These are phyloP conservation scores for pig (Sus scrofa) DNA, from an alignment of 2,113 vertebrate species.

Conservation along the genomic window DNA sequence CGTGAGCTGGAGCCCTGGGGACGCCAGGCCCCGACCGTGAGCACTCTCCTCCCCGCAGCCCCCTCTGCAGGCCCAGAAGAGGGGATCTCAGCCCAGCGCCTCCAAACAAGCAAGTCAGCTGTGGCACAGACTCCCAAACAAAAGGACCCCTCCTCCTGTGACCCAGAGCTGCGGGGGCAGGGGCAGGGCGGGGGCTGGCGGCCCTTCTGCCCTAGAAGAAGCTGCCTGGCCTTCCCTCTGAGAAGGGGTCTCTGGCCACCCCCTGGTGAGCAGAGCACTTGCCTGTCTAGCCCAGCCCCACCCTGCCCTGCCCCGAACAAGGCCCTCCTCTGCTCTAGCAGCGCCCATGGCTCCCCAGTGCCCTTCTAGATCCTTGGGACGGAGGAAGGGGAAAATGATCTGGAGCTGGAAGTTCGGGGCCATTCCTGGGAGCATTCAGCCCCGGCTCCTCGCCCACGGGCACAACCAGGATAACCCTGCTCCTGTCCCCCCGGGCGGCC, in stretches of 20 bases:
- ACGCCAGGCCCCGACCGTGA: neutral
- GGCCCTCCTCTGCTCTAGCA: neutral
- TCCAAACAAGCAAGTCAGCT: accelerated
- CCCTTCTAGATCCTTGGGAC: neutral
- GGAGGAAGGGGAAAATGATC: neutral
- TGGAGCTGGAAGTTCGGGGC: neutral
- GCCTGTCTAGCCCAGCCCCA: neutral
- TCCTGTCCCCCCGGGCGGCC: neutral
- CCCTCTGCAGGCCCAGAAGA: neutral
- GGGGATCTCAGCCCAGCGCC: neutral
- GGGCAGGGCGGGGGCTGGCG: neutral
- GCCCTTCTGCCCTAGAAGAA: neutral
- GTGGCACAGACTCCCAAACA: neutral
- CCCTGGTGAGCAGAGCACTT: neutral
- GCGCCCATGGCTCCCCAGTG: neutral
- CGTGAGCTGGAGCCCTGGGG: neutral
- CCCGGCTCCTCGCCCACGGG: accelerated
- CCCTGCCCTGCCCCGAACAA: neutral
- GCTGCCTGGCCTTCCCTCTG: too few species aligned
- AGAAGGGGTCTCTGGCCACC: neutral
- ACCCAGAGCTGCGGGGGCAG: neutral
- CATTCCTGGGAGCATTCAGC: neutral
- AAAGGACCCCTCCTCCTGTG: neutral
- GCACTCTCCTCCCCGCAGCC: too few species aligned
- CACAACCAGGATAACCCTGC: neutral